Evolutionary conservation across 2,113 vertebrate species (phyloP), one percentile per base, ranked within the genome.

Genomic region (Triplophysa siluroides): DNA sequence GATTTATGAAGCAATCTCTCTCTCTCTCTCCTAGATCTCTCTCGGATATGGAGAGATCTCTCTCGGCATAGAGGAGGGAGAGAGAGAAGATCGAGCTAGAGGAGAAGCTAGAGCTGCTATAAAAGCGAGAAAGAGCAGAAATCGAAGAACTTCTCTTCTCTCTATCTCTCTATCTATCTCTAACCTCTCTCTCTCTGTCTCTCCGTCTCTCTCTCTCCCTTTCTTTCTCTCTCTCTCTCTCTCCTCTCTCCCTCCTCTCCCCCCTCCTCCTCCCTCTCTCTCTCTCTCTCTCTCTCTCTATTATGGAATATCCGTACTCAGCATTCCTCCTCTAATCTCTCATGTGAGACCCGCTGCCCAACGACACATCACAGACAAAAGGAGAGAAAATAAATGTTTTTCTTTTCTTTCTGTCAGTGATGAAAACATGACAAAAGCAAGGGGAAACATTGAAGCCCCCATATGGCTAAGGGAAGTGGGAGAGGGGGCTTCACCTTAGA

Each of bases 1-100:
- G 84, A 90, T 92, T 90, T 87, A 90, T 91, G 81, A 82, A 79
- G 66, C 81, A 82, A 72, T 88, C 85, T 81, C 83, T 80, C n/a
- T 69, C 54, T 68, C 54, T 76, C 41, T 47, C 26, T 52, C 16
- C n/a, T n/a, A n/a, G n/a, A n/a, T 68, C 63, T 76, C 54, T 68
- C 41, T 76, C n/a, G n/a, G n/a, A n/a, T n/a, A n/a, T n/a, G n/a
- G n/a, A n/a, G n/a, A n/a, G n/a, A n/a, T n/a, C n/a, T n/a, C n/a
- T n/a, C n/a, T n/a, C n/a, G n/a, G n/a, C n/a, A n/a, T n/a, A n/a
- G n/a, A n/a, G n/a, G n/a, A n/a, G n/a, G n/a, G n/a, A n/a, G n/a
- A n/a, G n/a, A n/a, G n/a, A n/a, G n/a, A n/a, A n/a, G n/a, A n/a
- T n/a, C n/a, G n/a, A n/a, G n/a, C n/a, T n/a, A n/a, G n/a, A n/a